Base-by-base conservation (phyloP, 2,888 invertebrate species). In the Phalangium opilio region DNA sequence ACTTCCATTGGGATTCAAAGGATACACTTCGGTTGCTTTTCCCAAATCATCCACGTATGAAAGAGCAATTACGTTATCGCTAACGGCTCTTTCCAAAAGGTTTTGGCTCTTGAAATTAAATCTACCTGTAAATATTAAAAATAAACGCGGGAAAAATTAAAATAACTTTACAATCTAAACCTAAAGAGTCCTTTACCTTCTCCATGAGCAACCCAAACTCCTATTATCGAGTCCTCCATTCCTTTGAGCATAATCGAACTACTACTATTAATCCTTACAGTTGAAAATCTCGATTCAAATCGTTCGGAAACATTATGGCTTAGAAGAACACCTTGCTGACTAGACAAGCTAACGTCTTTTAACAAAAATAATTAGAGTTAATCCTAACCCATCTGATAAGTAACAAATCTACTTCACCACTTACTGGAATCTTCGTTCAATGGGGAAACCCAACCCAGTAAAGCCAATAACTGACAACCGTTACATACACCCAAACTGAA, bases 401-500 rank as follows among this genome's bases (percentile, higher is more conserved):
- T n/a, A n/a, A n/a, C n/a, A n/a, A n/a, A n/a, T n/a, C 41, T n/a
- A 36, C 10, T 34, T 43, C 19, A 20, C 34, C 17, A 27, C 4
- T 20, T 33, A 12, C 20, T 21, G 10, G 12, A 19, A 12, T 34
- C 50, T 21, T 49, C 44, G 18, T 38, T 17, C 43, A 54, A 55
- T 8, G 61, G 60, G 11, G 61, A 83, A 42, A 96, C 72, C 87
- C 90, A 95, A 3, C 91, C 91, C 5, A 98, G 75, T 19, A 89
- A 67, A 4, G 82, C 85, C 87, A 96, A 86, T 54, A 98, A 69
- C 63, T 98, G 96, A 62, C 96, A 96, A 1, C 96, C 96, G 65
- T 98, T 98, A 64, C 96, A 98, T n/a, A 95, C 83, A 27, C 96
- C 96, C 55, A 96, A 73, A 44, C 91, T 91, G 67, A 98, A 96